Base-by-base conservation (phyloP, 2,797 vertebrate genomes). In the Vireo griseus region DNA sequence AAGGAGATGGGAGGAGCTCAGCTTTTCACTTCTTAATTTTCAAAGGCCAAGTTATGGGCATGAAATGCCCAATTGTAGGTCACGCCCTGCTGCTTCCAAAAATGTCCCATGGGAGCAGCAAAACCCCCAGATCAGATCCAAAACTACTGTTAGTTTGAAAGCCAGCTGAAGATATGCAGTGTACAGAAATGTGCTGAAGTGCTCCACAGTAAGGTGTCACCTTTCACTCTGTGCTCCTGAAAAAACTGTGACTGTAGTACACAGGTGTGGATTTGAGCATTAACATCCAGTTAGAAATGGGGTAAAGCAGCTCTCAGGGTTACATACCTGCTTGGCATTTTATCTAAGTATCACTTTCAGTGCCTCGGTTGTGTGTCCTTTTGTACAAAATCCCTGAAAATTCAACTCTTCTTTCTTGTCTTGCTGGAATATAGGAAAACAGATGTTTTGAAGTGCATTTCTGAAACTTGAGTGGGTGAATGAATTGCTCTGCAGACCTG, bases 11-110 rank as follows among this genome's bases (percentile, higher is more conserved):
- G 59, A 93, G 67, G 54, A 82, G 14, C 20, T 88, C 45, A 72
- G 20, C 33, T 80, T 90, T 82, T 31, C 37, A 63, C 87, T 61
- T 79, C 90, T 71, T 91, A 92, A 94, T 91, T 93, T 91, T 67
- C 68, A 77, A 67, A 69, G 51, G 51, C 28, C 63, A 79, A 81
- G 25, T 3, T 65, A 31, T 22, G n/a, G 65, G 29, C 45, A 33
- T 71, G 67, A 76, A 88, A 71, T 82, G 26, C 33, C 11, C 10
- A 91, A 37, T 33, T 52, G 33, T 33, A 79, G 17, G 29, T 87
- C 59, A 86, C 85, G 21, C 11, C 16, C 24, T 73, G 2, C 33
- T 82, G 37, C 42, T 22, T 93, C 58, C 66, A 39, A 35, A 19
- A 63, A n/a, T 4, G 7, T 81, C 40, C 28, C 31, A 7, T 61